Conservation (phyloP, 2,888 invertebrate species). For the Agrochola lychnidis region DNA sequence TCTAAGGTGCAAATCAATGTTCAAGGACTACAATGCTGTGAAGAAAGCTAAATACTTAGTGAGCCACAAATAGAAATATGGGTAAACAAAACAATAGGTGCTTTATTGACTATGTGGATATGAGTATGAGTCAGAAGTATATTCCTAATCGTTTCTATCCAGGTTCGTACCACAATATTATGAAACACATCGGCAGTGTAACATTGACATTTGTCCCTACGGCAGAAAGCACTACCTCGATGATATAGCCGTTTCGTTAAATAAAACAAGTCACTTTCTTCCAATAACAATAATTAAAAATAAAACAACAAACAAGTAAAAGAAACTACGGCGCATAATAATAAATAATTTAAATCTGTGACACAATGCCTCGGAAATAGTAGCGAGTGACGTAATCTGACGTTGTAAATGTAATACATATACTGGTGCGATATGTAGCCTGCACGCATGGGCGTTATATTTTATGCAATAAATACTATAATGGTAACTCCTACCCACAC, state of each 20-base stretch:
- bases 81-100: slow-evolving; percentile 38
- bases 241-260: slow-evolving; percentile 7
- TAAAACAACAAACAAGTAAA: slow-evolving; percentile 21
- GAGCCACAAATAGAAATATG: slow-evolving; percentile 26
- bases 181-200: slow-evolving; percentile 22
- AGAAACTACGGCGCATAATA: slow-evolving; percentile 10
- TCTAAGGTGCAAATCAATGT: slow-evolving; percentile 20
- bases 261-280: slow-evolving; percentile 10
- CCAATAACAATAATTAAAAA: slow-evolving; percentile 2
- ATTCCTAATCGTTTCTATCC: slow-evolving; percentile 24
- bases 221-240: not conserved
- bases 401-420: slow-evolving; percentile 10
- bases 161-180: slow-evolving; percentile 19
- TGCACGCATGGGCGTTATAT: slow-evolving; percentile 42
- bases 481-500: slow-evolving; percentile 35
- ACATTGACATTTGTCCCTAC: not conserved
- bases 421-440: slow-evolving; percentile 33
- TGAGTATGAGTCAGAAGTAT: slow-evolving; percentile 33
- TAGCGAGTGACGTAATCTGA: slow-evolving; percentile 48
- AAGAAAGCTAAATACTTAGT: slow-evolving; percentile 29
- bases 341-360: slow-evolving; percentile 43
- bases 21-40: slow-evolving; percentile 5
- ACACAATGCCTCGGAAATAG: slow-evolving; percentile 59
- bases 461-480: slow-evolving; percentile 45
- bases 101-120: slow-evolving; percentile 20